Percentiles rank a stretch among this genome's conserved stretches.
Conservation (phyloP, 1,140 invertebrate genomes). For the Drosophila ironensis region DNA sequence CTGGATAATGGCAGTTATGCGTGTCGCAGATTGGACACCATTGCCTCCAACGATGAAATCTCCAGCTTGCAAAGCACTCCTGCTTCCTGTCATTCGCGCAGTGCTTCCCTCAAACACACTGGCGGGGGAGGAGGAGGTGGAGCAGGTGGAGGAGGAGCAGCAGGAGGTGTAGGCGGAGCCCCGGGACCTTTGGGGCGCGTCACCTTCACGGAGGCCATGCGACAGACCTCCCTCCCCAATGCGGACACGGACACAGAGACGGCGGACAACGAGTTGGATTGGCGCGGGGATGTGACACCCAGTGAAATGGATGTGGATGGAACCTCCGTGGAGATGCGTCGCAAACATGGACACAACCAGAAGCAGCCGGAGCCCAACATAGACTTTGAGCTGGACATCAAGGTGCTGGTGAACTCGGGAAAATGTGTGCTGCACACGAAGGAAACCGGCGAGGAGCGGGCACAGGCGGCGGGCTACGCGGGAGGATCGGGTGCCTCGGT, state of each 20-base stretch:
- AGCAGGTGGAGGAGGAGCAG: not conserved
- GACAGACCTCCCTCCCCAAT: slow-evolving; percentile 87
- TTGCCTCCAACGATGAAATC: slow-evolving; percentile 79
- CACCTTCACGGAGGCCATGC: slow-evolving; percentile 78
- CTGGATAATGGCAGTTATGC: slow-evolving; percentile 66
- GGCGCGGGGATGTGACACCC: slow-evolving; percentile 81
- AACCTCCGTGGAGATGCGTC: slow-evolving; percentile 85
- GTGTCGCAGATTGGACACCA: slow-evolving; percentile 67
- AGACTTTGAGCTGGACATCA: slow-evolving; percentile 97
- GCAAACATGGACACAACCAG: slow-evolving; percentile 82
- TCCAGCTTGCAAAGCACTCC: slow-evolving; percentile 87
- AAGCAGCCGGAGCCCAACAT: slow-evolving; percentile 94
- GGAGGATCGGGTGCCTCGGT: slow-evolving; percentile 32
- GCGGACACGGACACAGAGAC: slow-evolving; percentile 87
- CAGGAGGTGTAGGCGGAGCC: not conserved
- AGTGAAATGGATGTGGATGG: slow-evolving; percentile 85
- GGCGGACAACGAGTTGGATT: slow-evolving; percentile 85
- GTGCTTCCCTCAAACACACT: slow-evolving; percentile 87
- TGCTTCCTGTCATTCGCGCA: slow-evolving; percentile 87
- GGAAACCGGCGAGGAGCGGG: slow-evolving; percentile 89
- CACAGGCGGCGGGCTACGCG: slow-evolving; percentile 70
- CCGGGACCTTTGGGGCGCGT: slow-evolving; percentile 68
- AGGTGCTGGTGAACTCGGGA: slow-evolving; percentile 97
- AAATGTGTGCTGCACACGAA: slow-evolving; percentile 98
- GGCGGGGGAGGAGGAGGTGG: slow-evolving; percentile 12